Conservation (phyloP, 2,113 vertebrate species). For the Petromus typicus region DNA sequence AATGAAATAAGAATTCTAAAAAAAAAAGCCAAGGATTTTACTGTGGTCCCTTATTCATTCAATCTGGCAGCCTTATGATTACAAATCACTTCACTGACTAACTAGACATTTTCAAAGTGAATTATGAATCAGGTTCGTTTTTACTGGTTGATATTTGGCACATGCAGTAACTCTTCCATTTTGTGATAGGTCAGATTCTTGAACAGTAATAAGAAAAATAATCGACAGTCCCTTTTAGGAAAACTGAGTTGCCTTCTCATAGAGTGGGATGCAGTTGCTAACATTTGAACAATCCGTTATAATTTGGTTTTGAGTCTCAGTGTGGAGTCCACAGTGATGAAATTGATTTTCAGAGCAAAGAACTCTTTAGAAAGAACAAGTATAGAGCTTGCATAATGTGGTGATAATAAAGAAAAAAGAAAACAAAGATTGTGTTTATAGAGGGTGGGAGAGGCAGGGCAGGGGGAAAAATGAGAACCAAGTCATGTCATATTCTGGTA, state of each 20-base stretch:
- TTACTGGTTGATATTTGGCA: constrained; percentile 88
- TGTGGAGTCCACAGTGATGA: constrained; percentile 76
- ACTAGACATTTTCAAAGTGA: constrained; percentile 95
- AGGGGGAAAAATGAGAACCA: too few relatives aligned
- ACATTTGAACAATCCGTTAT: constrained; percentile 84
- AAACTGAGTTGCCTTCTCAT: constrained; percentile 87
- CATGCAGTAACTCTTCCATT: constrained; percentile 86
- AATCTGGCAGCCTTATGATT: constrained; percentile 97
- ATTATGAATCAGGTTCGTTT: constrained; percentile 93
- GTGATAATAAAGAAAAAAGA: too few relatives aligned
- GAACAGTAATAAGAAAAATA: constrained; percentile 87
- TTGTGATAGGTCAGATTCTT: constrained; percentile 88
- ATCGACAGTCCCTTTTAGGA: constrained; percentile 87
- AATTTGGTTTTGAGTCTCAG: constrained; percentile 81
- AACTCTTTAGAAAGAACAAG: constrained; percentile 69
- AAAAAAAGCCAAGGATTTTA: constrained; percentile 93
- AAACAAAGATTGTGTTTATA: too few relatives aligned
- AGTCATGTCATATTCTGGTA: too few relatives aligned
- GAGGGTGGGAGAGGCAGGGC: too few relatives aligned
- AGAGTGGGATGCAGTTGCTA: constrained; percentile 85
- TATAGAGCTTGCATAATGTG: constrained; percentile 29
- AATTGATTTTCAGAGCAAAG: constrained; percentile 79
- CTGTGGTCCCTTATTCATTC: constrained; percentile 95
- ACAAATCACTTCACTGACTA: constrained; percentile 99
- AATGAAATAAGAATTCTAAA: constrained; percentile 93